Base-by-base conservation (phyloP, 2,113 vertebrate species). In the Erpornis zantholeuca region DNA sequence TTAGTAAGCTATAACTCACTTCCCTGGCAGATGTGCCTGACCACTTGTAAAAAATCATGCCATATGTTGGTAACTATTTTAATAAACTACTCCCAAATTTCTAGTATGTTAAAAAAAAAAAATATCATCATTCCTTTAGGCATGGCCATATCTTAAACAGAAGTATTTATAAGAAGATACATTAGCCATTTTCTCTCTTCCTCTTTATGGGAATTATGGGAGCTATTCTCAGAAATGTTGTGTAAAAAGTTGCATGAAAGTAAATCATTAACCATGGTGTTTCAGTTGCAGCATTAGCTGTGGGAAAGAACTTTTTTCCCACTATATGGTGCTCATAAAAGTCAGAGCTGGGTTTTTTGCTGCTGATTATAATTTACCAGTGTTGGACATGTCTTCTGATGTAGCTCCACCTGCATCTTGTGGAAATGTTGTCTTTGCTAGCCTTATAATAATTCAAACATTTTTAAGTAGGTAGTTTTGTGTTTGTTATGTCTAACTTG, bases 51-150 rank as follows among this genome's bases (percentile, higher is more conserved):
- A 56, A 95, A 75, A 45, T 63, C 56, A 60, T 36, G 68, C 85
- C 93, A 57, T 94, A 90, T 93, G 79, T 45, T 77, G 18, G 31
- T 84, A 91, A 70, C 88, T 78, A 71, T 88, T 94, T 95, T 92
- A 81, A 88, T 88, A 38, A 65, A 53, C 59, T 69, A 29, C 42
- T 86, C 64, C 70, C 52, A 78, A 2, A 45, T 86, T 86, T 77
- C 36, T 21, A 47, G 3, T 66, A 8, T 68, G 31, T 45, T 75
- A 81, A 68, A 72, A 54, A 44, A 38, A 28, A 71, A 73, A 25
- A 4, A 25, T 28, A 16, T 54, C 40, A 12, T 42, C 40, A 14
- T 63, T 78, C 12, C 15, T 64, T 71, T 79, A 63, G 54, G 65
- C 45, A 31, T 38, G 15, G 21, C 63, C 61, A 6, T 31, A 13